Conservation (phyloP, 1,140 invertebrate genomes). For the Microvelia longipes region DNA sequence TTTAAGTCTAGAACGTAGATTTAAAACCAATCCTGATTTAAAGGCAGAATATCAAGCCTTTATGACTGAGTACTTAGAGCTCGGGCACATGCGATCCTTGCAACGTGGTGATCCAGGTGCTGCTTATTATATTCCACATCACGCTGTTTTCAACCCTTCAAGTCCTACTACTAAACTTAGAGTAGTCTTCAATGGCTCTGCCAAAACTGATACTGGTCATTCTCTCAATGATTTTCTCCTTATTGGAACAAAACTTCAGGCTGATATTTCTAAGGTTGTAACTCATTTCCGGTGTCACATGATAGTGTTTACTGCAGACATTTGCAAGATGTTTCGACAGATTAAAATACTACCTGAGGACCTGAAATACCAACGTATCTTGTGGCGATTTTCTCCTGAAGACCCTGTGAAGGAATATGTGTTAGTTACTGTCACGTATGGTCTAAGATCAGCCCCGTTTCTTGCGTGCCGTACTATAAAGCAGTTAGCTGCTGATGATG, state of each 20-base stretch:
- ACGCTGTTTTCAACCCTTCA: conserved; percentile 20
- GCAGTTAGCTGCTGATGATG: conserved; percentile 24
- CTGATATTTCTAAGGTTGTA: no score
- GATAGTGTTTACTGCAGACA: no score
- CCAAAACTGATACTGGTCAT: no score
- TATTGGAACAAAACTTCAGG: no score
- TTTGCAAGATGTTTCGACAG: no score
- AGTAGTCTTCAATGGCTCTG: conserved; percentile 29
- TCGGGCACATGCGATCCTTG: no score
- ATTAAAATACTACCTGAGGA: no score
- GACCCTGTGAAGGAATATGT: conserved; percentile 19
- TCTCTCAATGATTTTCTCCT: no score
- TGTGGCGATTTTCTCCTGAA: conserved; percentile 17
- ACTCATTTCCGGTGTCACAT: no score
- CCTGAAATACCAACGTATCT: no score
- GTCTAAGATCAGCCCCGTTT: conserved; percentile 25
- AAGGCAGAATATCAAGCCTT: background rate
- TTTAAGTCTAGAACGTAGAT: background rate
- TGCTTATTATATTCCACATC: conserved; percentile 23
- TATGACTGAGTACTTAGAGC: conserved; percentile 1
- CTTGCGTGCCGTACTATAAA: conserved; percentile 25
- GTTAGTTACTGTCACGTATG: conserved; percentile 27
- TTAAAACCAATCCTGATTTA: background rate
- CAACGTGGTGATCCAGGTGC: no score
- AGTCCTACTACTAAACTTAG: conserved; percentile 26